Evolutionary conservation across 2,888 invertebrate species (phyloP), one percentile per base, ranked within the genome.

Genomic region (Stenolophus ochropezus): DNA sequence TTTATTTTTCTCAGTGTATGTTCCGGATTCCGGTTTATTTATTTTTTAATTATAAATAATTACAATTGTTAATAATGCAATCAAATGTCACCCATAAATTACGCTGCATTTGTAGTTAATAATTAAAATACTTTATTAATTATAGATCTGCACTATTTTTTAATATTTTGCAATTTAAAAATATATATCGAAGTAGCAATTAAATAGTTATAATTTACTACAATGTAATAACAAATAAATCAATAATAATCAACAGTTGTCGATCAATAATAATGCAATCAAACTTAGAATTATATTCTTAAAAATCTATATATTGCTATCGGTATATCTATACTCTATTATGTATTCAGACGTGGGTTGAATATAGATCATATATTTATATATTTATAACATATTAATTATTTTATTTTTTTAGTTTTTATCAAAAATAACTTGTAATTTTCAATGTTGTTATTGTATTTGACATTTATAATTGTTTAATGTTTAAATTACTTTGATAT

Each of bases 91-190:
- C 33, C 33, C 11, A 42, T 42, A 42, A 42, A 42, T 42, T 11
- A 42, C 6, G 11, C 6, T 21, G 0, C 20, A 53, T 53, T 6
- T 56, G 1, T 56, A 56, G 8, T 20, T 56, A 18, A 51, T 56
- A 56, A 56, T 56, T 56, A 56, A 56, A 56, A 56, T 56, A 56
- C 23, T 61, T 23, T 61, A 25, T 25, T 61, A 61, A 61, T 61
- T 61, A 61, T 61, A 61, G 4, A 27, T 61, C 27, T 25, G 23
- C n/a, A 5, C n/a, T 27, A 61, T 61, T 61, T 61, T 25, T 61
- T 25, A 58, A 61, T 61, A 61, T 23, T 61, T 23, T 61, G 23
- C 25, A 61, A 61, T 23, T 21, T 23, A 23, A 25, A 25, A 25
- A 23, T 11, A 27, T 61, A 23, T 23, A 25, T 14, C 23, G 11